Evolutionary conservation across 2,113 vertebrate species (phyloP).

Genomic region (Phylloscopus trochiloides): DNA sequence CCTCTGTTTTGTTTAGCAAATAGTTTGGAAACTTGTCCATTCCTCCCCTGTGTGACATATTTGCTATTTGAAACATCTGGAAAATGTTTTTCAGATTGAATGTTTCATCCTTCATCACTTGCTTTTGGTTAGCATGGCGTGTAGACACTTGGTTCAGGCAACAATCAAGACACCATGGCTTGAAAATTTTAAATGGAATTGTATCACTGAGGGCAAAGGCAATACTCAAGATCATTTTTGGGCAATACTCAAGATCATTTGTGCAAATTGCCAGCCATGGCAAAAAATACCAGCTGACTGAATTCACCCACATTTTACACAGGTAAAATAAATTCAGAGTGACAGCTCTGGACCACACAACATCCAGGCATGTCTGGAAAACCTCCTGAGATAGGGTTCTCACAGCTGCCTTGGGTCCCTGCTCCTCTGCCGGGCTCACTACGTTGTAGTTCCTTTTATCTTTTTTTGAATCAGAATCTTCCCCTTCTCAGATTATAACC

Average conservation of each 20-base stretch:
- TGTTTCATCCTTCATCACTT: not conserved
- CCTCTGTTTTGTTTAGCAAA: not conserved
- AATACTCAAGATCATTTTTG: not conserved
- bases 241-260: not conserved
- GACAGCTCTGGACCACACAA: not conserved
- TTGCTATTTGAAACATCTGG: not conserved
- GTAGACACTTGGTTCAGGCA: not conserved
- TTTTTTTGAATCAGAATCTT: not conserved
- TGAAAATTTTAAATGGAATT: not conserved
- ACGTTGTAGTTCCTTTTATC: rapidly evolving
- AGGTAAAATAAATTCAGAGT: not conserved
- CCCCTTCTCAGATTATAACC: not conserved
- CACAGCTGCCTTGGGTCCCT: not conserved
- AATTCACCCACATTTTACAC: not conserved
- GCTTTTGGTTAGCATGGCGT: not conserved
- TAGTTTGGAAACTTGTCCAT: not conserved
- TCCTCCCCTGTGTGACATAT: not conserved
- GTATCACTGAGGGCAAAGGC: rapidly evolving
- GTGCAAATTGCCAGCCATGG: not conserved
- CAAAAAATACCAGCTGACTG: not conserved
- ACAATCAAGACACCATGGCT: not conserved
- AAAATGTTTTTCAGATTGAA: not conserved
- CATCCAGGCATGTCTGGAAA: not conserved
- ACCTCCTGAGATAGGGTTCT: not conserved
- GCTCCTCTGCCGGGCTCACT: not conserved